Evolutionary conservation across 2,113 vertebrate species (phyloP), one percentile per base, ranked within the genome.

Genomic region (Sinocyclocheilus grahami): DNA sequence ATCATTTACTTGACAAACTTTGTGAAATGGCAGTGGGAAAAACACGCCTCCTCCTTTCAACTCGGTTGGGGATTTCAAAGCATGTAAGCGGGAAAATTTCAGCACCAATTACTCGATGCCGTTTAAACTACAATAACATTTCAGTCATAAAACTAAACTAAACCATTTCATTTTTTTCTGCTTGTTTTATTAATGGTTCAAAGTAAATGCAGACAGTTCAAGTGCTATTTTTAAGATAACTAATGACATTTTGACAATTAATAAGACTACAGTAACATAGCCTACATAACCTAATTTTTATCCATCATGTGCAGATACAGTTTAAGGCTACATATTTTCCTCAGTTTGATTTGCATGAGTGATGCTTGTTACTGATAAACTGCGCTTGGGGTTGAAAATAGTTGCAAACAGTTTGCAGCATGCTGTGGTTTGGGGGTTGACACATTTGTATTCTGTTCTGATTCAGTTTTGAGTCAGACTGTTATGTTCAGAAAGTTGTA

Each of bases 1-100:
- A 72, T 87, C 83, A 83, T 88, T 78, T 75, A 55, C 84, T 85
- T 82, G 55, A 82, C 71, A 74, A 65, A 82, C 79, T 58, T 82
- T 86, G 46, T 37, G 75, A 85, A 74, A 58, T 37, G 42, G 39
- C 79, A 78, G 90, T 87, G 87, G 81, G 90, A 88, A 88, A 89
- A 86, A 51, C 87, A 88, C 87, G 85, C 88, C 88, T 78, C 37
- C 76, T 42, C 60, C 79, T 88, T 88, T 72, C 83, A 84, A 78
- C 71, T 51, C 65, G 53, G 18, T 33, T 67, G 69, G 1, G 48
- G 37, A 65, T 72, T 89, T 89, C 16, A 87, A 87, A 85, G 78
- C 65, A 39, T 48, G 24, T 16, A 75, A 76, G 86, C 86, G 88
- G 88, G 86, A 79, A 87, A 76, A 82, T 20, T 48, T 72, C 65